These are phyloP conservation scores for Brachynemurus nebulosus DNA, from an alignment of 2,888 invertebrate genomes.

Conservation along the genomic window DNA sequence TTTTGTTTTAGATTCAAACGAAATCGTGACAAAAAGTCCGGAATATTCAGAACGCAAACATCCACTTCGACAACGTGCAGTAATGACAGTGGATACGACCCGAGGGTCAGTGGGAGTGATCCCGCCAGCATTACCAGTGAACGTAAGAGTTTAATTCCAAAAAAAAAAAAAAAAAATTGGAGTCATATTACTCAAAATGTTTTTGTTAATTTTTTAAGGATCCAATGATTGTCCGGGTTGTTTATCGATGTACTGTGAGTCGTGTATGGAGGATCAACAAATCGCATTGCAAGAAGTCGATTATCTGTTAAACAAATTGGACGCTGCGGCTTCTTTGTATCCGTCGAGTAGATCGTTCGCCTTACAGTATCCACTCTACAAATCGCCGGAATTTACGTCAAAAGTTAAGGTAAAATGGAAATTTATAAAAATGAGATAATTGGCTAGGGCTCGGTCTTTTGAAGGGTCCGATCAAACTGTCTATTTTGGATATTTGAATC, in stretches of 20 bases:
- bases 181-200: too few relatives aligned
- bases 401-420: slow-evolving; percentile 49
- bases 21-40: neutral
- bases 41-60: neutral
- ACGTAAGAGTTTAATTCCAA: too few relatives aligned
- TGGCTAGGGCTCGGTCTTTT: too few relatives aligned
- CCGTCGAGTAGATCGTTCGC: slow-evolving; percentile 73
- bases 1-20: neutral
- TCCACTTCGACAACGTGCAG: slow-evolving; percentile 19
- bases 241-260: slow-evolving; percentile 54
- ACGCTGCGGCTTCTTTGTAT: slow-evolving; percentile 66
- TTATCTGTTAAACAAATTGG: slow-evolving; percentile 53
- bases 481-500: too few relatives aligned
- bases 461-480: too few relatives aligned
- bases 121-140: too few relatives aligned
- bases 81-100: slow-evolving; percentile 28
- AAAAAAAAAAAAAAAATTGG: too few relatives aligned
- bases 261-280: slow-evolving; percentile 57
- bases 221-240: slow-evolving; percentile 51
- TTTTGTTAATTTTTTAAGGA: too few relatives aligned
- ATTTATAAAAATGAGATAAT: too few relatives aligned
- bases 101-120: too few relatives aligned
- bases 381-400: slow-evolving; percentile 46
- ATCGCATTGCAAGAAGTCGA: slow-evolving; percentile 61
- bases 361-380: slow-evolving; percentile 54